Base-by-base conservation (phyloP, 2,797 vertebrate species). In the Ctenochaetus hawaiiensis region DNA sequence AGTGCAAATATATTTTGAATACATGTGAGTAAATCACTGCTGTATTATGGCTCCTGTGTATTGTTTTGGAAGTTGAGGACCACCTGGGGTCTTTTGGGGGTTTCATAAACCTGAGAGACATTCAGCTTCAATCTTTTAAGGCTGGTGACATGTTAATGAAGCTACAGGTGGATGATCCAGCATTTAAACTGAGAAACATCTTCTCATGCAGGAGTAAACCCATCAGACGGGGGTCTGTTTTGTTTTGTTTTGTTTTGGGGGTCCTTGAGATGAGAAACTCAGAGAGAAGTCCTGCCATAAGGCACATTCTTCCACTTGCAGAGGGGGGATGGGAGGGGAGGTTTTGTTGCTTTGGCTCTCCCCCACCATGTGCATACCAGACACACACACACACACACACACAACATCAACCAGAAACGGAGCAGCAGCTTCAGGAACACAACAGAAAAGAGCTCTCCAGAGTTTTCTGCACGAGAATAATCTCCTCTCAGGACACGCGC, bases 281-380 rank as follows among this genome's bases (percentile, higher is more conserved):
- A 69, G 79, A 69, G 79, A 68, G 72, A 61, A 63, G 72, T 77
- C 67, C 83, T 87, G 77, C 88, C 87, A 91, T 91, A 88, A 85
- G 83, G 85, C 91, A 89, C 90, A 94, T 94, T 94, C 92, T 92
- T 94, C 77, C 87, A 83, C 89, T 89, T 72, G 89, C 93, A 93
- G 94, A 93, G 92, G 93, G 94, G 94, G 92, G 88, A 87, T 91
- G 86, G 91, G 87, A 87, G 67, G 83, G 82, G 84, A 86, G 84
- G 70, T 87, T 87, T 91, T 89, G 84, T 90, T 89, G 86, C 87
- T 67, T 75, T 83, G 85, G 68, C 88, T 84, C 87, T 84, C 90
- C 83, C 85, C 84, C 88, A 81, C 87, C 87, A 88, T 90, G 91
- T 92, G 89, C 92, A 94, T 94, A 91, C 91, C 93, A 93, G 77